Evolutionary conservation across 2,888 invertebrate species (phyloP), one percentile per base, ranked within the genome.

Genomic region (Ormyrus labotus): DNA sequence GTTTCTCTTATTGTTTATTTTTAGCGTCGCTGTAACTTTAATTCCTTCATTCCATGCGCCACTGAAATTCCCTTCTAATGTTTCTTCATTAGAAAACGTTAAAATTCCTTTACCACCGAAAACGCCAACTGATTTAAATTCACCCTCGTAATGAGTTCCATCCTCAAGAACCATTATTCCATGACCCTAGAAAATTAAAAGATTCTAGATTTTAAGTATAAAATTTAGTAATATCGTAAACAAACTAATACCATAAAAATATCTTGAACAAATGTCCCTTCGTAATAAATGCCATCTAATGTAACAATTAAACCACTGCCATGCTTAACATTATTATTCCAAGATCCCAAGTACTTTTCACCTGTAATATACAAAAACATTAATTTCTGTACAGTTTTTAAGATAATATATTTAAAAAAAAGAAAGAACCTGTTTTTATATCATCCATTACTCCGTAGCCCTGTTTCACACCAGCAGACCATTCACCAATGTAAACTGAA

Each of bases 371-470:
- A 58, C 0, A 13, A 70, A 58, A 60, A 47, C 4, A 67, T 48
- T 34, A 34, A 34, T 58, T 61, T 70, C 48, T 11, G 53, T 60
- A 45, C 55, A 53, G 51, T 48, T 71, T 34, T 34, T 34, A 34
- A 34, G 34, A 34, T 34, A 34, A 3, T 3, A 34, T 34, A 34
- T 34, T 34, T 34, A 4, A 34, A n/a, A 50, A n/a, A 8, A 65
- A 81, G 82, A 47, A 60, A 58, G 53, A 85, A 93, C 93, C 97
- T 85, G 94, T 95, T 48, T 94, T 93, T 70, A 96, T 95, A 86
- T 97, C 96, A 87, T 97, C 97, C 93, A 96, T 94, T 0, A 98
- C 96, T 0, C 97, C 97, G 86, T 98, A 98, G 0, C 98, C 98
- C 84, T 95, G 94, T 84, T 94, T 95, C 2, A 93, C 93, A 34